Percentiles rank a stretch among this genome's conserved stretches.
Evolutionary conservation across 2,888 invertebrate genomes (phyloP).

Genomic region (Drosophila neonasuta): DNA sequence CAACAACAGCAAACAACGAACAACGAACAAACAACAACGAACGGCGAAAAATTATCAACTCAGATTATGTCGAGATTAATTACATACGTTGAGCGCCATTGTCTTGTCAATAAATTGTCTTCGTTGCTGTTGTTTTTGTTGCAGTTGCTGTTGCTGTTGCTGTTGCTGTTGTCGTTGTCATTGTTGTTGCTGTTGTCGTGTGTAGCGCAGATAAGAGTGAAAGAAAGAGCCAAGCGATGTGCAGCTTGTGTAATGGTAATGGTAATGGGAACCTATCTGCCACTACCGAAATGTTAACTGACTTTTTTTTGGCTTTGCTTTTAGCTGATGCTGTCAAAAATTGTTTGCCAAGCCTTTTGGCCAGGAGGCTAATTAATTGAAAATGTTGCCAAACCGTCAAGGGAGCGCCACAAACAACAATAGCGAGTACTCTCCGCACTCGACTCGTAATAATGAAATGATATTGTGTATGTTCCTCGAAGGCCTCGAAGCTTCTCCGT

Average conservation of each 20-base stretch:
- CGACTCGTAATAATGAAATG: conserved; percentile 53
- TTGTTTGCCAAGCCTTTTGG: conserved; percentile 69
- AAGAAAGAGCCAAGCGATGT: conserved; percentile 46
- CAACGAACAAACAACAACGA: conserved; percentile 37
- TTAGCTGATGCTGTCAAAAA: conserved; percentile 68
- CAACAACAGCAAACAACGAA: conserved; percentile 35
- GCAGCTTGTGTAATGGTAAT: conserved; percentile 51
- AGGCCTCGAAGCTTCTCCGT: conserved; percentile 24
- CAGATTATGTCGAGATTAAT: conserved; percentile 82
- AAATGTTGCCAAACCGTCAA: conserved; percentile 64
- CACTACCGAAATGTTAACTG: conserved; percentile 68
- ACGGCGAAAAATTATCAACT: conserved; percentile 80
- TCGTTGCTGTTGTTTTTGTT: conserved; percentile 54
- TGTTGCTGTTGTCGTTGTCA: conserved; percentile 21
- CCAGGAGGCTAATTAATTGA: conserved; percentile 69
- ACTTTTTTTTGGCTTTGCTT: conserved; percentile 38
- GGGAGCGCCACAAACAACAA: conserved; percentile 59
- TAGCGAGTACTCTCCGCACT: conserved; percentile 12
- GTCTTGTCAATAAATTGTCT: conserved; percentile 81
- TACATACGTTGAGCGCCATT: conserved; percentile 80
- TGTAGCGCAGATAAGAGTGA: conserved; percentile 60
- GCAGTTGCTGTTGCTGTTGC: conserved; percentile 39
- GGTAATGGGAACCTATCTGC: conserved; percentile 27
- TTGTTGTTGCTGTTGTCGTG: conserved; percentile 66
- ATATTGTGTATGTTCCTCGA: conserved; percentile 29